Percentiles rank a stretch among this genome's conserved stretches.
Conservation (phyloP, 1,140 invertebrate species). For the Mycetomoellerius zeteki region DNA sequence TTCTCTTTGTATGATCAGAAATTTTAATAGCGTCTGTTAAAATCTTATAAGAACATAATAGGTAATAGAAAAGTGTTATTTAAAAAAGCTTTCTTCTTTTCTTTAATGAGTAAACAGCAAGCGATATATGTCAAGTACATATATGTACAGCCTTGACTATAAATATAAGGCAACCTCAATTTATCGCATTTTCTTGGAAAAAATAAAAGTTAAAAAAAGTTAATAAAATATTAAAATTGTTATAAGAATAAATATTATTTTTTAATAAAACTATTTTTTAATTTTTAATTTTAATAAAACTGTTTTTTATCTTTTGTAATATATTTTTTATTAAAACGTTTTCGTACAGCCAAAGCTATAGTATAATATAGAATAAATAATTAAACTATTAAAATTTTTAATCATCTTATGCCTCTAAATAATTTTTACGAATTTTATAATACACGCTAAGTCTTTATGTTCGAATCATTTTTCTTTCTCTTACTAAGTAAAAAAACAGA, state of each 20-base stretch:
- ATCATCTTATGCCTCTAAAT: neutral
- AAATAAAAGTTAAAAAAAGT: too few species aligned
- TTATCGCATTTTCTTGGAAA: too few species aligned
- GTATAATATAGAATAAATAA: neutral
- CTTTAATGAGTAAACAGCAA: neutral
- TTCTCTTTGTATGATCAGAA: neutral
- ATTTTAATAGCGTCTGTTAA: conserved; percentile 1
- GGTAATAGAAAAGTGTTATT: neutral
- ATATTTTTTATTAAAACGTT: too few species aligned
- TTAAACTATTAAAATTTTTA: neutral
- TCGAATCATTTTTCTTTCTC: neutral
- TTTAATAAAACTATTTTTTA: too few species aligned
- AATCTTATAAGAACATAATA: neutral
- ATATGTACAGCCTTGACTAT: too few species aligned
- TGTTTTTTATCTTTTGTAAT: too few species aligned
- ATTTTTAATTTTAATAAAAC: too few species aligned
- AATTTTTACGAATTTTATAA: neutral
- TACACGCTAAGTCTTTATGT: neutral
- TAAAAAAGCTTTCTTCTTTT: neutral
- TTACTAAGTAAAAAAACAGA: neutral
- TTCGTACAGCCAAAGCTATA: too few species aligned
- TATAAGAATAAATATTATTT: too few species aligned
- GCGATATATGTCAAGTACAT: too few species aligned
- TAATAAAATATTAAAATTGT: too few species aligned
- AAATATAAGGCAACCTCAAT: too few species aligned